These are phyloP conservation scores for Ammodytes marinus DNA, from an alignment of 2,113 vertebrate species.

Conservation along the genomic window DNA sequence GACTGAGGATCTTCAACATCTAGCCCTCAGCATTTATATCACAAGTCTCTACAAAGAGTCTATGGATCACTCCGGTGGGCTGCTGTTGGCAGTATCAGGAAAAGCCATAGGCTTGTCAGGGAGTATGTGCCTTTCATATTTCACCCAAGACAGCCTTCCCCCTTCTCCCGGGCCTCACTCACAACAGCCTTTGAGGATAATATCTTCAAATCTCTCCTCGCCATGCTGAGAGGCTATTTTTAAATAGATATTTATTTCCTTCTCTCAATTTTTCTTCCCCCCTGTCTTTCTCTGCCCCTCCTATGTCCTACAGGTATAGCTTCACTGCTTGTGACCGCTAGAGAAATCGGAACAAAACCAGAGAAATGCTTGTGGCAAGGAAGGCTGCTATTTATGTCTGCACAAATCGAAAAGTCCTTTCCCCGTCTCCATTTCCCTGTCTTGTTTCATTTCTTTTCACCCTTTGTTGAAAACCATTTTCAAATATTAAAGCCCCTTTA, in stretches of 20 bases:
- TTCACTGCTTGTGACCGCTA: slow-evolving; percentile 64
- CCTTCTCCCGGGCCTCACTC: slow-evolving; percentile 81
- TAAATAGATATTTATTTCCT: slow-evolving; percentile 85
- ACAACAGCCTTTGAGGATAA: slow-evolving; percentile 88
- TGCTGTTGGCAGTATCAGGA: slow-evolving; percentile 86
- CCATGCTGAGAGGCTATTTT: slow-evolving; percentile 86
- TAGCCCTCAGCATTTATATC: slow-evolving; percentile 88
- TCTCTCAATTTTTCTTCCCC: slow-evolving; percentile 76
- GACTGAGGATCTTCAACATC: slow-evolving; percentile 85
- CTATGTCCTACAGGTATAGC: slow-evolving; percentile 66
- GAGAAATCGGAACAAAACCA: slow-evolving; percentile 63
- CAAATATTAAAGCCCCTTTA: too few species aligned
- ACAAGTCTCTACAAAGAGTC: slow-evolving; percentile 85
- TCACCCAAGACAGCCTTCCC: slow-evolving; percentile 84
- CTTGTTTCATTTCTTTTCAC: not conserved
- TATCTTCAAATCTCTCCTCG: slow-evolving; percentile 86
- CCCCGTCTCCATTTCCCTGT: slow-evolving; percentile 34
- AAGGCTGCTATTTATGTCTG: slow-evolving; percentile 71
- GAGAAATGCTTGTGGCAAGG: slow-evolving; percentile 64
- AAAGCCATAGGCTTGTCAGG: slow-evolving; percentile 87
- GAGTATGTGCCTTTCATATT: slow-evolving; percentile 85
- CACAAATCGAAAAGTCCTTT: slow-evolving; percentile 54
- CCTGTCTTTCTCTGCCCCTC: slow-evolving; percentile 7
- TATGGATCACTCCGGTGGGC: slow-evolving; percentile 87
- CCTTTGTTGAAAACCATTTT: slow-evolving; percentile 10